Evolutionary conservation across 2,113 vertebrate genomes (phyloP), one percentile per base, ranked within the genome.

Genomic region (Pheucticus melanocephalus): DNA sequence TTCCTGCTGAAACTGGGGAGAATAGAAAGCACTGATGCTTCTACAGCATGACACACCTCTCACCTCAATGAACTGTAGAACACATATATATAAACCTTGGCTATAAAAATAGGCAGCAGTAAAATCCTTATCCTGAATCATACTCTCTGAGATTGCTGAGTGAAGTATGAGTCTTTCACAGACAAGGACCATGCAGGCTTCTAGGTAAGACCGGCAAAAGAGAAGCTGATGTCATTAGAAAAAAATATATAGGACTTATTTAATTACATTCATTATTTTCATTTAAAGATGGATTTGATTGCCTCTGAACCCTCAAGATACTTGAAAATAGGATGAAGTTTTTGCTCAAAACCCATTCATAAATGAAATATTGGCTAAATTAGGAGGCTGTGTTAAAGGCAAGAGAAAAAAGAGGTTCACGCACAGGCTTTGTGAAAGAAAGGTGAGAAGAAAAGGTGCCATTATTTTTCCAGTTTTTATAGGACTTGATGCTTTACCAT

Each of bases 121-220:
- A 73, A 94, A 94, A 92, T 56, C 28, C 70, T 86, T 57, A 39
- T 28, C 70, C 45, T 94, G 89, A 89, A 86, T 95, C 82, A 95
- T 88, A 56, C 27, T 68, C 51, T 85, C 69, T 60, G 53, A 91
- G 35, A 56, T 23, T 95, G 33, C 51, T 56, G 81, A 82, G 47
- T 87, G 77, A 89, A 60, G 17, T 64, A 94, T 60, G 64, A 83
- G 65, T 66, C 87, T 89, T 87, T 85, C 73, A 82, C 22, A 82
- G 44, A 79, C 42, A 84, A 63, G 44, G 18, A 81, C 15, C 30
- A 45, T 19, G 11, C 42, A 90, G n/a, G 12, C n/a, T 57, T 87
- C 85, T 57, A 84, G 42, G 54, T 24, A 61, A 84, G 73, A 48
- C 24, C 75, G 37, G 51, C 27, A 75, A 87, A 75, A 82, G 18